Base-by-base conservation (phyloP, 2,888 invertebrate species). In the Xestia ashworthii region DNA sequence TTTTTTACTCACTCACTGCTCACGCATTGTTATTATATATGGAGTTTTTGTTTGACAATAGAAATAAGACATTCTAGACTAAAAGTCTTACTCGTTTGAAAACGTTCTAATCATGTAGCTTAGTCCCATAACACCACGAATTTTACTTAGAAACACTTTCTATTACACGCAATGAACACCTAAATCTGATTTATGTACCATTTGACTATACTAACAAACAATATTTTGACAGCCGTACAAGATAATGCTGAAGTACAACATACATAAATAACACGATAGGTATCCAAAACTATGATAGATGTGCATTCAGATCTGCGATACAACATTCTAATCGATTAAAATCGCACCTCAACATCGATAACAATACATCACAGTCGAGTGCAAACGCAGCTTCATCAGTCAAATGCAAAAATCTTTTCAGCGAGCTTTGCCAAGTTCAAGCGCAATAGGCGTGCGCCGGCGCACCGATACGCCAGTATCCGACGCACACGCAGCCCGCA, bases 361-460 rank as follows among this genome's bases (percentile, higher is more conserved):
- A 74, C 86, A 86, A 86, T 86, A 80, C 71, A 86, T 83, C 84
- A 84, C 67, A 74, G 83, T 74, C 83, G 66, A 81, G 71, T 81
- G 77, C 75, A 82, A 77, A 81, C 70, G 74, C 75, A 85, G 84
- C 83, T 80, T 85, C 89, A 87, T 85, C 81, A 80, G 68, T 87
- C 85, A 89, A 91, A 91, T 91, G 93, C 92, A 91, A 93, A 94
- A 94, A 93, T 93, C 91, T 93, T 94, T 93, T 93, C 93, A 93
- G 91, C 90, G 88, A 90, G 90, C 91, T 92, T 92, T 94, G 95
- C 94, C 95, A 95, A 95, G 96, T 96, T 96, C 96, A 96, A 94
- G 93, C 94, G 91, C 93, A 91, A 91, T 72, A 88, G 85, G 82
- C 88, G 90, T 85, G 89, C 90, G 89, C 89, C 88, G 86, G 90